Evolutionary conservation across 2,888 invertebrate species (phyloP), one percentile per base, ranked within the genome.

Genomic region (Gastrophysa polygoni): DNA sequence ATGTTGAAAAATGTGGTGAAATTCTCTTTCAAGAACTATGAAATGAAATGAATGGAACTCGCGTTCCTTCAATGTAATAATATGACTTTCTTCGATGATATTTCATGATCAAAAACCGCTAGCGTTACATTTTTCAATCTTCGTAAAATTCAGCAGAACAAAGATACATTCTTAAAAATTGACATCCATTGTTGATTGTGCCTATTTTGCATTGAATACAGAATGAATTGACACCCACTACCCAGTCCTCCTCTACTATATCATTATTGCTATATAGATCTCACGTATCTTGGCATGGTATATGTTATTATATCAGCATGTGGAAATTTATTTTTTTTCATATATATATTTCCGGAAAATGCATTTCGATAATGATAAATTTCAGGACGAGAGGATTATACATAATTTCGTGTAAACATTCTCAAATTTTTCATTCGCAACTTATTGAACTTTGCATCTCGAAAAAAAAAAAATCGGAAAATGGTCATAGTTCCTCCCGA

Each of bases 71-170:
- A 24, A 7, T 3, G 7, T 24, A 24, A 24, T 24, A 24, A 24
- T 24, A 24, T 24, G 14, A 11, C 38, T 38, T 38, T 38, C 38
- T 38, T 38, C 14, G 14, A 38, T 38, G 14, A 14, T 14, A 38
- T 38, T 59, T 28, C 49, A 43, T 11, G 52, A n/a, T n/a, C n/a
- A n/a, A n/a, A 34, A 57, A 47, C 46, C 10, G 21, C 17, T 43
- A 46, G 10, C 38, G 38, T 48, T 24, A 10, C 24, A 54, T 54
- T 59, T 52, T 48, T 18, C 16, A 59, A 47, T 47, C 46, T 11
- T 28, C 48, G 18, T 34, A 21, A 47, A 32, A 44, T 32, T 56
- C 59, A 54, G 54, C 47, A 47, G 54, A 54, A 46, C 59, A 59
- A 38, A 38, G 38, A 38, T 38, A 14, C 14, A 38, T 38, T 11